Conservation (phyloP, 2,113 vertebrate species). For the Bubo scandiacus region DNA sequence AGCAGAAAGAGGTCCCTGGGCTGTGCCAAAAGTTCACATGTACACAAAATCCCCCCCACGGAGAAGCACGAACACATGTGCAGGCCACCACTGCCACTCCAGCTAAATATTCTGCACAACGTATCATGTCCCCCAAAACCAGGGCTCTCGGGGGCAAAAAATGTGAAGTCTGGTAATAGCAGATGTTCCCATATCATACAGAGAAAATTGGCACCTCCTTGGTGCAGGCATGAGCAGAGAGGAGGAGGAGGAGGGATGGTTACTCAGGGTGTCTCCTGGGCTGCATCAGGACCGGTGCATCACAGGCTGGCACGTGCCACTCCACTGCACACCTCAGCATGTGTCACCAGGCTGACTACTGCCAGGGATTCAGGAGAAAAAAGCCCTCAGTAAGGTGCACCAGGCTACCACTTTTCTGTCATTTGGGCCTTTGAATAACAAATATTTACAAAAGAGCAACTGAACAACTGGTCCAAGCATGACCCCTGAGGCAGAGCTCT, state of each 20-base stretch:
- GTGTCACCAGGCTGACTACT: background rate
- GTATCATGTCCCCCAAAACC: accelerated
- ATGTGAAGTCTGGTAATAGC: background rate
- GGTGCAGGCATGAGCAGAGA: accelerated
- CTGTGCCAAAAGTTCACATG: background rate
- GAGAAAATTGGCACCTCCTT: background rate
- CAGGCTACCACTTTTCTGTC: background rate
- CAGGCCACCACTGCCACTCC: background rate
- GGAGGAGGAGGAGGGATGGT: background rate
- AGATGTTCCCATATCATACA: background rate
- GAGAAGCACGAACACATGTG: accelerated
- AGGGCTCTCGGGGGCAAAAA: background rate
- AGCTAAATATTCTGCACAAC: background rate
- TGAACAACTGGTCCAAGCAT: accelerated
- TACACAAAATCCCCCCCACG: accelerated
- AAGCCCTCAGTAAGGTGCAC: background rate
- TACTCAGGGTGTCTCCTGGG: background rate
- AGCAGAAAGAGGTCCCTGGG: background rate
- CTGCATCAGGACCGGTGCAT: background rate
- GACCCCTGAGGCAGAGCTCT: background rate
- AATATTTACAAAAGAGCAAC: background rate
- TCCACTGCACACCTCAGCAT: accelerated
- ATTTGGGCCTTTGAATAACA: background rate
- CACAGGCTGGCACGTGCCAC: accelerated
- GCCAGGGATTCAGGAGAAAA: background rate